phyloP scores from a whole-genome alignment of 2,113 vertebrate species.

The Ramphastos sulfuratus region DNA sequence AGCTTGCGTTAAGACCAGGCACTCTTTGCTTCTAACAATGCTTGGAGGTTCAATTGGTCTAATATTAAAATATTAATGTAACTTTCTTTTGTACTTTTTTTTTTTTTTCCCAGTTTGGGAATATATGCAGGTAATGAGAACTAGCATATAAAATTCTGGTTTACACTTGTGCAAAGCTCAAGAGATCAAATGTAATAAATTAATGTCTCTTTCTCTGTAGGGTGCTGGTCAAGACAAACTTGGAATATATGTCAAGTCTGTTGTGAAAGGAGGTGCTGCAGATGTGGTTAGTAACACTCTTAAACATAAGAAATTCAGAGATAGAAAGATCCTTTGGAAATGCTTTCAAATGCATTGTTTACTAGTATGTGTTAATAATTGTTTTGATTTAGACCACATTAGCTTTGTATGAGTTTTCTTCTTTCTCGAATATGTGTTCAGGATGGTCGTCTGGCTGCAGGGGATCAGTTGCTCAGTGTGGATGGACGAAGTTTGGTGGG shows the following conservation, averaged over 20 bases:
- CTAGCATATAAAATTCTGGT: background rate
- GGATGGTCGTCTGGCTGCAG: constrained; percentile 95
- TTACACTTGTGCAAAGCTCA: background rate
- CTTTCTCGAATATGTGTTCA: constrained; percentile 30
- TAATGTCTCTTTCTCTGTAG: constrained; percentile 69
- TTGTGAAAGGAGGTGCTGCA: constrained; percentile 96
- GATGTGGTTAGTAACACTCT: constrained; percentile 85
- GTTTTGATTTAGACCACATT: background rate
- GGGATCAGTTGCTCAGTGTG: constrained; percentile 95
- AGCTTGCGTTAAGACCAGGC: background rate
- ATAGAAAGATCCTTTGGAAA: background rate
- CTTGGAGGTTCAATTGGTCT: background rate
- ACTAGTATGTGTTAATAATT: background rate
- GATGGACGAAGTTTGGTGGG: constrained; percentile 96
- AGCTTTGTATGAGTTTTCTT: background rate
- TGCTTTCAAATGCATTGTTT: background rate
- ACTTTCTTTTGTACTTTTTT: background rate
- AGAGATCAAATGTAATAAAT: background rate
- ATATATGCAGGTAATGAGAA: background rate
- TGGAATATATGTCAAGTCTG: constrained; percentile 98
- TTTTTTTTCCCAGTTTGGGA: background rate
- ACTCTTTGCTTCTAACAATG: background rate
- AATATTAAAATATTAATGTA: background rate
- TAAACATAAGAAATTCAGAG: background rate
- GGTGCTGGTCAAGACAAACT: constrained; percentile 98